A percentile compares a stretch with the other conserved stretches of the same genome.
Evolutionary conservation across 1,140 invertebrate species (phyloP).

Genomic region (Diachasmimorpha longicaudata): DNA sequence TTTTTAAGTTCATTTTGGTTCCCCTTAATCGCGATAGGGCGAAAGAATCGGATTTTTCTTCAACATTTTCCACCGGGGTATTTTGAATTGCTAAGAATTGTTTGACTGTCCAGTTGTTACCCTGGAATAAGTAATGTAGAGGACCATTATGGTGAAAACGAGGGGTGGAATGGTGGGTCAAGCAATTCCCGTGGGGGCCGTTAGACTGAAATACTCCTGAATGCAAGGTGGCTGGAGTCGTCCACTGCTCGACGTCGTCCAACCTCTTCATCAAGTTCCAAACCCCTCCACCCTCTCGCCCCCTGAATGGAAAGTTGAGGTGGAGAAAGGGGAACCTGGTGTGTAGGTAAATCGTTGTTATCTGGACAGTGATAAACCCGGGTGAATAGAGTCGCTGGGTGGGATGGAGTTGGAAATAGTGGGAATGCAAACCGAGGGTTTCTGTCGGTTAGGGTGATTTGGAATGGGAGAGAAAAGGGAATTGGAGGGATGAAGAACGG

Average conservation of each 20-base stretch:
- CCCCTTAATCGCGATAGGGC: background rate
- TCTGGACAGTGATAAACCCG: slow-evolving; percentile 64
- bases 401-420: slow-evolving; percentile 42
- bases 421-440: slow-evolving; percentile 45
- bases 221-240: slow-evolving; percentile 55
- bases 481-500: background rate
- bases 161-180: slow-evolving; percentile 46
- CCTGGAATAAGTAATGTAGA: slow-evolving; percentile 62
- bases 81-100: background rate
- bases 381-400: slow-evolving; percentile 55
- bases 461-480: background rate
- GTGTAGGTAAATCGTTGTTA: slow-evolving; percentile 65
- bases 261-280: slow-evolving; percentile 32
- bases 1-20: no score
- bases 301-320: background rate
- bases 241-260: slow-evolving; percentile 5
- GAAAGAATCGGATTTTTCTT: background rate
- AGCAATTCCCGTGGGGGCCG: slow-evolving; percentile 61
- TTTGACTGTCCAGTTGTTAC: background rate
- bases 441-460: background rate
- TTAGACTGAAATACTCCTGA: slow-evolving; percentile 65
- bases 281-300: no score
- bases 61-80: background rate
- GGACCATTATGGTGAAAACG: slow-evolving; percentile 62
- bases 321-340: slow-evolving; percentile 37